These are phyloP conservation scores for Tachina fera DNA, from an alignment of 2,888 invertebrate species.

Conservation along the genomic window DNA sequence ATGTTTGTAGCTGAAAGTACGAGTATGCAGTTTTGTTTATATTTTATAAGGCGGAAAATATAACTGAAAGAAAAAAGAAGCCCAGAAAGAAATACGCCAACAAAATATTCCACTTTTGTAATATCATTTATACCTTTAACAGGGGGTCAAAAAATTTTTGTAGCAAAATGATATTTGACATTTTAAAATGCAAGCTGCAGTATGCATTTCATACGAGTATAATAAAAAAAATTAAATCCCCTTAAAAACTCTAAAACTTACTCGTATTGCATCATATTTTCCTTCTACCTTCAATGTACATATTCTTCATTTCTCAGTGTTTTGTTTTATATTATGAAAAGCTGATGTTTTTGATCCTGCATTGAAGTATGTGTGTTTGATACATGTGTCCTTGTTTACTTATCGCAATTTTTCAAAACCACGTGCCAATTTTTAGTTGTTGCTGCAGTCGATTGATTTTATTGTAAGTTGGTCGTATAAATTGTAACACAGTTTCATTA, in stretches of 20 bases:
- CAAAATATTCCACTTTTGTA: slow-evolving; percentile 4
- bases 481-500: neutral
- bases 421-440: slow-evolving; percentile 51
- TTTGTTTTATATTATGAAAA: slow-evolving; percentile 18
- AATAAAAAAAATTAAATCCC: slow-evolving; percentile 11
- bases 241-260: slow-evolving; percentile 13
- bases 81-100: neutral
- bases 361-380: neutral
- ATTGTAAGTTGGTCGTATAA: neutral
- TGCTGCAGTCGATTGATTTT: slow-evolving; percentile 11
- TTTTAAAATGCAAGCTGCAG: slow-evolving; percentile 62
- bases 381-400: slow-evolving; percentile 38
- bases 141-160: slow-evolving; percentile 54
- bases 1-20: neutral
- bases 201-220: neutral
- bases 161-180: slow-evolving; percentile 64
- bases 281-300: neutral
- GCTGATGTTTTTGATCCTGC: slow-evolving; percentile 30
- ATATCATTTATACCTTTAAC: slow-evolving; percentile 40
- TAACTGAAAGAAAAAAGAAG: slow-evolving; percentile 16
- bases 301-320: neutral
- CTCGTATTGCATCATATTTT: slow-evolving; percentile 40
- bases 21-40: neutral
- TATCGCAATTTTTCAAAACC: slow-evolving; percentile 32
- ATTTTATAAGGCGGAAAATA: slow-evolving; percentile 66